Evolutionary conservation across 2,888 invertebrate genomes (phyloP), one percentile per base, ranked within the genome.

Genomic region (Autographa gamma): DNA sequence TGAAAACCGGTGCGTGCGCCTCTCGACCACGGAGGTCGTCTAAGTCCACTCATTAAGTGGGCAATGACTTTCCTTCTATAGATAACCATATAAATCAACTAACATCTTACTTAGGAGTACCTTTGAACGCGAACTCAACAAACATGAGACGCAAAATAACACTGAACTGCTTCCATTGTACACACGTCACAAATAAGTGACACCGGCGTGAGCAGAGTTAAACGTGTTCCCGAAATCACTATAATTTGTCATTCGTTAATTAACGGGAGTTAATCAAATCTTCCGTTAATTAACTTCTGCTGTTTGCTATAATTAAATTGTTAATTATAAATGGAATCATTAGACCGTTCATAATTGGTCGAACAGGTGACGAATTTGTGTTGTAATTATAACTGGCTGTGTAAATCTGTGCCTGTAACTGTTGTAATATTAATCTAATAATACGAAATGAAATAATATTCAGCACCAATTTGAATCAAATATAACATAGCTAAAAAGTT

Each of bases 251-350:
- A 25, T 34, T 4, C 52, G 43, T 13, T 62, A 63, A 71, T 69
- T 74, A 41, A 2, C 25, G 9, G 19, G 65, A 18, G 43, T 63
- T 68, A 61, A 56, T 74, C 70, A 65, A 67, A 77, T 63, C 60
- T 48, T 16, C 9, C 14, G 52, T 74, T 77, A 74, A 77, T 77
- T 74, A 74, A 74, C 64, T 63, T 56, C 38, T 38, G 32, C 25
- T 56, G 67, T 34, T 25, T 43, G 34, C 31, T 25, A 58, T 66
- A 71, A 74, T 73, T 52, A 70, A 76, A 66, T 61, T 60, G 79
- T 80, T 79, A 71, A 79, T 80, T 79, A 79, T 74, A 67, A 77
- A 74, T 68, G 67, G 73, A 62, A 61, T 61, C 64, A 73, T 79
- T 74, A 75, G 69, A 72, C 43, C 56, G 25, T 63, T 69, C 63